phyloP scores from a whole-genome alignment of 1,140 invertebrate species.

The Drosophila ficusphila region DNA sequence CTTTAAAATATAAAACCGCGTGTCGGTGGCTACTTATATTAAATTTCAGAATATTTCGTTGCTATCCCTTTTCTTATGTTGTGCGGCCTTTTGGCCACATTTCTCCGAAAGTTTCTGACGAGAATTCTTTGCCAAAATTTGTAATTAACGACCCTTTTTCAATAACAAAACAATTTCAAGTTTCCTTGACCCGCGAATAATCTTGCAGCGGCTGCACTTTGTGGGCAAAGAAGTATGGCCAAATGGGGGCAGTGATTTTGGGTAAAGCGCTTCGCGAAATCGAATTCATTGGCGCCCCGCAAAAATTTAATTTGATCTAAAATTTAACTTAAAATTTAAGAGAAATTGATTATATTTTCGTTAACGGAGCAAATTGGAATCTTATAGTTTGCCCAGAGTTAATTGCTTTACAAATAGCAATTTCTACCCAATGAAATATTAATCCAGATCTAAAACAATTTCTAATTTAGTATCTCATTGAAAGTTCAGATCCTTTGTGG shows the following conservation, averaged over 20 bases:
- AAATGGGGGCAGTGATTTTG: background rate
- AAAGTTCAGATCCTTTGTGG: background rate
- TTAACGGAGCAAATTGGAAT: background rate
- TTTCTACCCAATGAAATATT: background rate
- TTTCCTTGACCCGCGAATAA: slow-evolving; percentile 28
- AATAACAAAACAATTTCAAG: slow-evolving; percentile 56
- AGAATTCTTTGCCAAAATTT: slow-evolving; percentile 33
- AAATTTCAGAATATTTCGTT: slow-evolving; percentile 16
- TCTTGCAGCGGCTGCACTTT: slow-evolving; percentile 23
- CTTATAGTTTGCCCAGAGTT: background rate
- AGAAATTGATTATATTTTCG: background rate
- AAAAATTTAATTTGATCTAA: slow-evolving; percentile 67
- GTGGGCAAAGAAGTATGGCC: background rate
- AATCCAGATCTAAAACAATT: background rate
- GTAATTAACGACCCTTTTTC: slow-evolving; percentile 50
- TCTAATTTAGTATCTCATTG: background rate
- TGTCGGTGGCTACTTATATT: slow-evolving; percentile 13
- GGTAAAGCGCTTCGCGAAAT: slow-evolving; percentile 3
- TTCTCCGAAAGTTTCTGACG: slow-evolving; percentile 20
- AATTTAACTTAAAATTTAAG: slow-evolving; percentile 15
- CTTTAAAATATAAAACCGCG: slow-evolving; percentile 19
- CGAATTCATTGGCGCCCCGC: slow-evolving; percentile 32
- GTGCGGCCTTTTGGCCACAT: slow-evolving; percentile 24
- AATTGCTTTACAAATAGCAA: slow-evolving; percentile 10
- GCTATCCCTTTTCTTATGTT: slow-evolving; percentile 10